These are phyloP conservation scores for Chlamydotis undulata DNA, from an alignment of 2,113 vertebrate species.

Conservation along the genomic window DNA sequence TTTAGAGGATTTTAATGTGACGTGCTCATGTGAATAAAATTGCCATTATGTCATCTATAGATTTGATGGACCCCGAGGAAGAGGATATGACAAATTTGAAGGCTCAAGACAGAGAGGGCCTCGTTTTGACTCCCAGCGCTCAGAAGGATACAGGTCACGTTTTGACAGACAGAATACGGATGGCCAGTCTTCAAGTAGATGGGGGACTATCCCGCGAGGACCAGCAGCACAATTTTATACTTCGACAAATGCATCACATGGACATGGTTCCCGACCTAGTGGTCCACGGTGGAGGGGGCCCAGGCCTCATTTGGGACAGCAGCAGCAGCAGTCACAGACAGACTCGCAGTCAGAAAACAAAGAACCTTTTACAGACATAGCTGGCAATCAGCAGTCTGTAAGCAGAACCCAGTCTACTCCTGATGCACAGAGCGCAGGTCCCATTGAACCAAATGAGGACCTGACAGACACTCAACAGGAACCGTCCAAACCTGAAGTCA, in stretches of 20 bases:
- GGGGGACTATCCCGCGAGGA: constrained; percentile 78
- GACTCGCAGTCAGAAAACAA: constrained; percentile 75
- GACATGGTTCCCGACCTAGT: constrained; percentile 68
- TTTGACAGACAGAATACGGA: constrained; percentile 77
- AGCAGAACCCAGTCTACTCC: constrained; percentile 65
- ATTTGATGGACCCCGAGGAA: constrained; percentile 86
- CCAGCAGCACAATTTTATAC: constrained; percentile 81
- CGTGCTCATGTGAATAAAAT: constrained; percentile 14
- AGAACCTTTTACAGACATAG: constrained; percentile 72
- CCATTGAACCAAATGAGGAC: constrained; percentile 66
- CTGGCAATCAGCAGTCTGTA: constrained; percentile 65
- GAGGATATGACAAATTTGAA: constrained; percentile 78
- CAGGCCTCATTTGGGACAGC: constrained; percentile 72
- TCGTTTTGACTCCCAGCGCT: constrained; percentile 78
- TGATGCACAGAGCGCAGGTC: constrained; percentile 57
- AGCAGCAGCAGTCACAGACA: constrained; percentile 67
- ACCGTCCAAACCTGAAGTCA: constrained; percentile 70
- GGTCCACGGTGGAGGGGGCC: constrained; percentile 75
- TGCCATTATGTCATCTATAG: constrained; percentile 70
- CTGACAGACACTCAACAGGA: constrained; percentile 71
- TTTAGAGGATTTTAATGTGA: background rate
- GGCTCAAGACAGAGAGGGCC: constrained; percentile 77
- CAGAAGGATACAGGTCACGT: constrained; percentile 77
- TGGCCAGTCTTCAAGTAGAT: constrained; percentile 73
- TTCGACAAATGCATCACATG: constrained; percentile 66